Conservation (phyloP, 2,113 vertebrate genomes). For the Mormyrus lacerda region DNA sequence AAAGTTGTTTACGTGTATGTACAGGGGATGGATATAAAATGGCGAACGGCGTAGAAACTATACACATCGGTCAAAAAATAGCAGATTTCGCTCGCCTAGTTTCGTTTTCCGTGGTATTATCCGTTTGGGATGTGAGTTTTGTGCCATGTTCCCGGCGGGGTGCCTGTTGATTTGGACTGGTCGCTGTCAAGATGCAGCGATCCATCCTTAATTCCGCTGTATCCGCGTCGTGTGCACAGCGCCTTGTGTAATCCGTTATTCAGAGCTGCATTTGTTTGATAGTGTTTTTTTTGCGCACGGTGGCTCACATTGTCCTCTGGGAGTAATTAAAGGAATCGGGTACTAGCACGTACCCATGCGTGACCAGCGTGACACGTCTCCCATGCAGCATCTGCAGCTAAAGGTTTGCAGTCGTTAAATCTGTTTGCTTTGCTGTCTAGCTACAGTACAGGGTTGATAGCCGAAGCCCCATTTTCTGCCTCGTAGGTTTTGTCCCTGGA, state of each 20-base stretch:
- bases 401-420: background rate
- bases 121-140: background rate
- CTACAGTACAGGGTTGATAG: background rate
- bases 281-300: background rate
- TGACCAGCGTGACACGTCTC: background rate
- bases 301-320: background rate
- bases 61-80: background rate
- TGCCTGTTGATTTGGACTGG: background rate
- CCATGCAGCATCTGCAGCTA: background rate
- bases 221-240: background rate
- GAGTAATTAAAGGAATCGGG: background rate
- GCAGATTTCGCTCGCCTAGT: background rate
- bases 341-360: background rate
- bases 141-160: background rate
- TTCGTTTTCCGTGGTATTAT: background rate
- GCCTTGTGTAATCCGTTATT: background rate
- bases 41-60: background rate
- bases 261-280: background rate
- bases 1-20: background rate
- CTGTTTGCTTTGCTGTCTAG: background rate
- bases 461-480: background rate
- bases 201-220: background rate
- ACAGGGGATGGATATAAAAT: conserved; percentile 13
- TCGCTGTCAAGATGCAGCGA: background rate
- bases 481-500: background rate